Evolutionary conservation across 2,888 invertebrate genomes (phyloP).

Genomic region (Eupithecia subfuscata): DNA sequence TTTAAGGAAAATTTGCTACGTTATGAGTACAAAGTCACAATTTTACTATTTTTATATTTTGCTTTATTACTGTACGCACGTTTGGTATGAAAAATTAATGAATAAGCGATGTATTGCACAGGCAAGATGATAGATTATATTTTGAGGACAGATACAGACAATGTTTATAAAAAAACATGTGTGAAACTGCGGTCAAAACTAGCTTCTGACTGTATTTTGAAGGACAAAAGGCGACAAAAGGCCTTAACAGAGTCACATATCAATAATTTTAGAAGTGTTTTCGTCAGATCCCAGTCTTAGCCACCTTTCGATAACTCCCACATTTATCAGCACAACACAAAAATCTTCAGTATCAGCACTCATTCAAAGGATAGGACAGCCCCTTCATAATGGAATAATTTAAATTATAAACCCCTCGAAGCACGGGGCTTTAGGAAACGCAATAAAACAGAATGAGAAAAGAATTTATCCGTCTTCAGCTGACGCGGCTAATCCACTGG

Average conservation of each 20-base stretch:
- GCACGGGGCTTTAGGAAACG: conserved; percentile 57
- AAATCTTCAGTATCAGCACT: conserved; percentile 32
- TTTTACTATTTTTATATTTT: background rate
- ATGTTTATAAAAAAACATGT: background rate
- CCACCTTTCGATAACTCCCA: background rate
- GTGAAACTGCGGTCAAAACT: background rate
- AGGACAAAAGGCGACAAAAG: background rate
- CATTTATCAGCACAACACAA: conserved; percentile 19
- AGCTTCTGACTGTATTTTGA: background rate
- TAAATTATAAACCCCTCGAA: conserved; percentile 68
- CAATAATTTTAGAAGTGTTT: background rate
- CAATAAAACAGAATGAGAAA: conserved; percentile 70
- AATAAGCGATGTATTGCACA: background rate
- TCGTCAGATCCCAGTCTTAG: background rate
- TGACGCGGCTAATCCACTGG: conserved; percentile 66
- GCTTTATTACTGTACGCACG: background rate
- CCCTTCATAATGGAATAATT: conserved; percentile 69
- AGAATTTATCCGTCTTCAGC: conserved; percentile 64
- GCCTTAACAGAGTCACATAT: background rate
- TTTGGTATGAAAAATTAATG: background rate
- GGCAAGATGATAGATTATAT: background rate
- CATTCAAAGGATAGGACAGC: conserved; percentile 43
- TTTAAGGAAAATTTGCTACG: background rate
- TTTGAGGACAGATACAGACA: background rate
- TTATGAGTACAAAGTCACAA: background rate